Percentiles rank a stretch among this genome's conserved stretches.
Evolutionary conservation across 2,888 invertebrate species (phyloP).

Genomic region (Lithophane semibrunnea): DNA sequence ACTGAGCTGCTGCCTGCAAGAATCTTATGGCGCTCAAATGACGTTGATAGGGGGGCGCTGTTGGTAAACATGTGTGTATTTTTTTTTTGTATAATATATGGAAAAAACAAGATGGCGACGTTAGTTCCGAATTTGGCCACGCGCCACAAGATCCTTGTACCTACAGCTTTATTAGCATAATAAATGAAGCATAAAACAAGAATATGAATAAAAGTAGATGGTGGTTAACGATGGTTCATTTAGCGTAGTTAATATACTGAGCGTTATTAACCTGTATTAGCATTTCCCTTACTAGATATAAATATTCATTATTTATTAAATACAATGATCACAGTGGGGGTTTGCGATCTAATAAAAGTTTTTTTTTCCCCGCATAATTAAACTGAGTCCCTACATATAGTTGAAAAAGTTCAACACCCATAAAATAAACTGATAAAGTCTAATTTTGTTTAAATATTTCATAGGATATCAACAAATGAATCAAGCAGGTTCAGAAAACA

Average conservation of each 20-base stretch:
- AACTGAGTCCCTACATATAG: not conserved
- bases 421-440: conserved; percentile 22
- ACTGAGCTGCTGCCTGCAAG: not conserved
- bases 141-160: not conserved
- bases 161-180: not conserved
- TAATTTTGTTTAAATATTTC: conserved; percentile 45
- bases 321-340: not conserved
- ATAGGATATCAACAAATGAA: conserved; percentile 32
- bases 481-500: conserved; percentile 26
- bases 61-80: not conserved
- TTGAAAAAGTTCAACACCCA: not conserved
- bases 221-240: conserved; percentile 7
- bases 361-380: not conserved
- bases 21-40: not conserved
- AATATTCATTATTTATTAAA: not conserved
- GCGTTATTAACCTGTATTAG: too few relatives aligned
- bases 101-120: not conserved
- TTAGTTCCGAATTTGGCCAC: not conserved
- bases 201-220: not conserved
- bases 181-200: not conserved
- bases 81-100: not conserved
- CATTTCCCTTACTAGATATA: not conserved
- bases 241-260: not conserved
- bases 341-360: not conserved
- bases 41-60: not conserved